Evolutionary conservation across 2,888 invertebrate genomes (phyloP), one percentile per base, ranked within the genome.

Genomic region (Xanthia togata): DNA sequence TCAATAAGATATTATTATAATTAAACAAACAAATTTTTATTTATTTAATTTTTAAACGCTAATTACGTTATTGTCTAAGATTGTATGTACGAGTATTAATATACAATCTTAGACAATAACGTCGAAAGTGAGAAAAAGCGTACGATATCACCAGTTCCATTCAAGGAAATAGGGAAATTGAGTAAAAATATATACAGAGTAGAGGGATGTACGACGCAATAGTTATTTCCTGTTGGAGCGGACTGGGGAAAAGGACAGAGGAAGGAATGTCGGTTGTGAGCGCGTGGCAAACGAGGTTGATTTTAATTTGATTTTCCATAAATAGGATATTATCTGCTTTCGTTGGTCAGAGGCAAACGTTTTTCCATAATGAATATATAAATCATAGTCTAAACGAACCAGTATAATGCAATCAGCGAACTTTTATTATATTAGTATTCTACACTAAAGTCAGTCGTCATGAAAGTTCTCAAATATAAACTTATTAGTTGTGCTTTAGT

Each of bases 201-300:
- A 44, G 41, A 53, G 41, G 11, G 26, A 71, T 35, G 60, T 26
- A 60, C 41, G 59, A 35, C 73, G 75, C 68, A 68, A 55, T 41
- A 14, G 74, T 70, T 78, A 86, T 84, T 88, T 88, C 81, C 81
- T 80, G 69, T 17, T 20, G 31, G 73, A 60, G 47, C 38, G 57
- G 26, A 47, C 26, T 35, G 23, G 44, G 70, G 23, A 60, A 26
- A 14, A 57, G 50, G 35, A 64, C 68, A 62, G 65, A 75, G 60
- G 62, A 71, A 74, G 47, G 23, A 57, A 75, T 72, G 26, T 67
- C 44, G 68, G 62, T 64, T 53, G 62, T 62, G 35, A 70, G 57
- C 64, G 70, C 65, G 64, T 71, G 64, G 50, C 53, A 50, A 60
- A 35, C 38, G 35, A 71, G 14, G 55, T 17, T 60, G 69, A 59